Conservation (phyloP, 2,113 vertebrate species). For the Sardina pilchardus region DNA sequence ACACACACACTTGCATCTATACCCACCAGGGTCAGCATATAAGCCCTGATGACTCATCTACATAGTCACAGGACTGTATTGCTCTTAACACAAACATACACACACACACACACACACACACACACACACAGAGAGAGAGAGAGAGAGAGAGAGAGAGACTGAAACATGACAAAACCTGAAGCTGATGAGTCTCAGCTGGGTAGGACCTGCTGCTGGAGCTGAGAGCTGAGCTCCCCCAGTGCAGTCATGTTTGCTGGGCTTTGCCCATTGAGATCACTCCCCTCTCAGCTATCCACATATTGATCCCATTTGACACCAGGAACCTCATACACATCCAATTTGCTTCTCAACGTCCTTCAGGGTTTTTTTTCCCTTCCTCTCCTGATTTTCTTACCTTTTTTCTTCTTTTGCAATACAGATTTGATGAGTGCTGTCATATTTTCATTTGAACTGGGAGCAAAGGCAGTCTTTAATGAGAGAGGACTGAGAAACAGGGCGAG, state of each 20-base stretch:
- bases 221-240: conserved; percentile 1
- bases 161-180: background rate
- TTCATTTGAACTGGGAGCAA: conserved; percentile 9
- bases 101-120: too few species aligned
- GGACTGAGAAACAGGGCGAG: background rate
- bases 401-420: background rate
- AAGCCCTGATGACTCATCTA: background rate
- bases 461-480: background rate
- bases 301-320: conserved; percentile 42
- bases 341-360: conserved; percentile 22
- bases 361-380: background rate
- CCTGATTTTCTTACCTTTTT: background rate
- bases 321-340: conserved; percentile 31
- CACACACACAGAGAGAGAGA: too few species aligned
- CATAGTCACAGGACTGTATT: background rate
- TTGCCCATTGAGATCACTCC: conserved; percentile 25
- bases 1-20: too few species aligned
- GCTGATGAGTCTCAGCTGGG: conserved; percentile 48
- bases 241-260: conserved; percentile 18
- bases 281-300: conserved; percentile 39
- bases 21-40: background rate
- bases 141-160: too few species aligned
- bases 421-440: conserved; percentile 28
- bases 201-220: background rate
- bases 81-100: background rate